Evolutionary conservation across 1,140 invertebrate species (phyloP).

Genomic region (Musca vetustissima): DNA sequence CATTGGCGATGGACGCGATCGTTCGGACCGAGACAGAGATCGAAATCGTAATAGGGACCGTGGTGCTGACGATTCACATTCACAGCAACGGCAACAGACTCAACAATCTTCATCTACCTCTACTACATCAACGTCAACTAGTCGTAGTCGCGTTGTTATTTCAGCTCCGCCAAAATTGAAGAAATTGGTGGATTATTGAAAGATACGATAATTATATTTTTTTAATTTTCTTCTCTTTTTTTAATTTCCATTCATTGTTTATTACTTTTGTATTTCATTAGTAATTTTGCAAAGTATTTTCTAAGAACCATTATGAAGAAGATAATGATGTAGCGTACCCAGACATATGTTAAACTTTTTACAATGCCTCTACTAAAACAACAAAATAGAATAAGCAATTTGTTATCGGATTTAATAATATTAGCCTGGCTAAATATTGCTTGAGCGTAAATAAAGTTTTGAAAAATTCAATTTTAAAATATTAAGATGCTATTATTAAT

Average conservation of each 20-base stretch:
- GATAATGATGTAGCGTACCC: neutral
- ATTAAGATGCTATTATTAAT: no score
- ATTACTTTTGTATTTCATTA: neutral
- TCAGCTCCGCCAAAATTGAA: constrained; percentile 52
- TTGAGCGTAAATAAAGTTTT: no score
- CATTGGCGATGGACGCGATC: constrained; percentile 8
- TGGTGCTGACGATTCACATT: neutral
- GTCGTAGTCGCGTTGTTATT: constrained; percentile 47
- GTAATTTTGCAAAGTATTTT: neutral
- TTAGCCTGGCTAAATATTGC: no score
- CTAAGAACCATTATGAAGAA: constrained; percentile 6
- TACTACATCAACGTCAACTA: constrained; percentile 28
- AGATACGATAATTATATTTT: neutral
- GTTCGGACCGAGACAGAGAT: constrained; percentile 16
- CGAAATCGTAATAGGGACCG: constrained; percentile 10
- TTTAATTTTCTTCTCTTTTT: no score
- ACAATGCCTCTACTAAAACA: no score
- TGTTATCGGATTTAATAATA: no score
- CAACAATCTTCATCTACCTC: constrained; percentile 6
- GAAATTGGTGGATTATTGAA: constrained; percentile 53
- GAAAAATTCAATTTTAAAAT: no score
- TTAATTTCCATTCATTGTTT: neutral
- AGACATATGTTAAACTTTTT: no score
- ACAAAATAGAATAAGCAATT: no score
- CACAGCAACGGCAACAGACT: neutral